Evolutionary conservation across 1,140 invertebrate species (phyloP).

Genomic region (Ceratoteleas bidentatus): DNA sequence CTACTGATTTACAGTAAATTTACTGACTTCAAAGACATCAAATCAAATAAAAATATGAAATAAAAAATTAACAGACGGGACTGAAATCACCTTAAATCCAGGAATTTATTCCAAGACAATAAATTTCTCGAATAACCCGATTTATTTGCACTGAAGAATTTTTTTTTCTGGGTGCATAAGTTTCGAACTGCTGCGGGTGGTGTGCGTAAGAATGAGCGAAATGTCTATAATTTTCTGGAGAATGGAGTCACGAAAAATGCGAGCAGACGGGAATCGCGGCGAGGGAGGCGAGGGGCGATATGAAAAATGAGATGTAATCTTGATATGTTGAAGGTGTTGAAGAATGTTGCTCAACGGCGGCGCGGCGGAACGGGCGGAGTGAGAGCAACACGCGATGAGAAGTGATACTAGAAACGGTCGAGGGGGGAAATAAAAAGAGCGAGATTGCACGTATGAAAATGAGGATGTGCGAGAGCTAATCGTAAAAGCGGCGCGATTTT

Average conservation of each 20-base stretch:
- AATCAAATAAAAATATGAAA: too few relatives aligned
- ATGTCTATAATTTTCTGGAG: conserved; percentile 46
- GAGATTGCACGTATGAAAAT: conserved; percentile 41
- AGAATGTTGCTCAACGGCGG: conserved; percentile 54
- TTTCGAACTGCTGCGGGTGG: too few relatives aligned
- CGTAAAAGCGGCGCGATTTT: conserved; percentile 8
- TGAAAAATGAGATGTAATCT: conserved; percentile 50
- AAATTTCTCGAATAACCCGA: too few relatives aligned
- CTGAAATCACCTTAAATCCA: too few relatives aligned
- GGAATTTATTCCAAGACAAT: too few relatives aligned
- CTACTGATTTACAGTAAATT: too few relatives aligned
- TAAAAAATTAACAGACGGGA: too few relatives aligned
- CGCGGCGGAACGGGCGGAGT: conserved; percentile 29
- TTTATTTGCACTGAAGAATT: background rate
- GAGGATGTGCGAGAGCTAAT: conserved; percentile 24
- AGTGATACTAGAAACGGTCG: conserved; percentile 53
- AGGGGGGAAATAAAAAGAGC: conserved; percentile 14
- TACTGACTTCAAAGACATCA: too few relatives aligned
- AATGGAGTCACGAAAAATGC: conserved; percentile 38
- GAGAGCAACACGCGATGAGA: conserved; percentile 48
- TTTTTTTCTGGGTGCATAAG: background rate
- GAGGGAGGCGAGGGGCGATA: conserved; percentile 1
- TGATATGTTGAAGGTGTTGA: conserved; percentile 61
- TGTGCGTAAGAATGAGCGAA: conserved; percentile 18
- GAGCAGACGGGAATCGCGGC: conserved; percentile 2